Base-by-base conservation (phyloP, 2,888 invertebrate species). In the Volucella bombylans region DNA sequence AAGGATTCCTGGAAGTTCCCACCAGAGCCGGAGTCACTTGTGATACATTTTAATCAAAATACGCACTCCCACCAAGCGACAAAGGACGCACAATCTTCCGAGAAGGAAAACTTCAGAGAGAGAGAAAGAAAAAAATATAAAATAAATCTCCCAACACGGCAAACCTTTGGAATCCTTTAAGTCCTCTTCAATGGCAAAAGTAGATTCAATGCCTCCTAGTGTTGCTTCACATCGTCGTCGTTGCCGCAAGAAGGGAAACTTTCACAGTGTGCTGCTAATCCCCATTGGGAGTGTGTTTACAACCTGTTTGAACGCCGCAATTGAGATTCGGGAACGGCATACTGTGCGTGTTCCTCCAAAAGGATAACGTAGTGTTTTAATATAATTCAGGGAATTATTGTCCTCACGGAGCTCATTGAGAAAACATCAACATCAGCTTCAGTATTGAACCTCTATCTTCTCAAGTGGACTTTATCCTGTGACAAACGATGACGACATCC, bases 341-440 rank as follows among this genome's bases (percentile, higher is more conserved):
- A 11, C n/a, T n/a, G 3, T 38, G n/a, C 45, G 43, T 14, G 65
- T 38, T 68, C 61, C 68, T 31, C 31, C 31, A 31, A 55, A 45
- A 55, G 68, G 68, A 69, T 62, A 77, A 77, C 68, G 61, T 68
- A 47, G 61, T 77, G 54, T 62, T 62, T 49, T 77, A 62, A 77
- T 52, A 69, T 15, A 77, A 77, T 68, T 77, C 62, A n/a, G 15
- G 68, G 77, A 77, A 77, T 77, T 77, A 49, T 61, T 59, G 45
- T 52, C 55, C 45, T 54, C 9, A 67, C 41, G 57, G 59, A 43
- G 65, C 74, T 59, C 45, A 69, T 47, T 47, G 47, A 69, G 18
- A 14, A 52, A 68, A 31, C 61, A 77, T 68, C 57, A 67, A 47
- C 65, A 67, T 50, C 65, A 57, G 11, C 9, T 14, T 14, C 39